phyloP scores from a whole-genome alignment of 2,888 invertebrate genomes.

The Xanthostigma xanthostigma region DNA sequence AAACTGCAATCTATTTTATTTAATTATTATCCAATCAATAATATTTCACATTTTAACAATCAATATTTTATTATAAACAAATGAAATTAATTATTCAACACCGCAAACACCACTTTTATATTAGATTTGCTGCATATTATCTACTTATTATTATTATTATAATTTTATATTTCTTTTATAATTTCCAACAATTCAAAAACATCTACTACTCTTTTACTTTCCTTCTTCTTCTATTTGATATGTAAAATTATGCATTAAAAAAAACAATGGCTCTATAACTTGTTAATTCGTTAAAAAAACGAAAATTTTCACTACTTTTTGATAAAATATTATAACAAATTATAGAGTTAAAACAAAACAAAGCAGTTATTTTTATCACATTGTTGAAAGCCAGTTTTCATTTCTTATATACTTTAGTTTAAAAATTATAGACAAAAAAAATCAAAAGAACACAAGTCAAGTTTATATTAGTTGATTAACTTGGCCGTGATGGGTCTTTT shows the following conservation, averaged over 20 bases:
- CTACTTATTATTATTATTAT: constrained; percentile 13
- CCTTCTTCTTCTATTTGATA: too few species aligned
- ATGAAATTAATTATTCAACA: constrained; percentile 17
- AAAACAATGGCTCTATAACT: constrained; percentile 9
- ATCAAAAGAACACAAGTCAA: too few species aligned
- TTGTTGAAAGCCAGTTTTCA: too few species aligned
- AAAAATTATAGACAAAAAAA: too few species aligned
- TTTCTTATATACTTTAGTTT: too few species aligned
- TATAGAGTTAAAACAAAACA: constrained; percentile 7
- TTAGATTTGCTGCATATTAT: constrained; percentile 30
- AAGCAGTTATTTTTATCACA: too few species aligned
- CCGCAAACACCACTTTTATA: constrained; percentile 29
- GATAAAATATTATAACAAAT: constrained; percentile 7
- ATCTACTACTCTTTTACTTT: too few species aligned
- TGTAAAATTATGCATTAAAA: constrained; percentile 1
- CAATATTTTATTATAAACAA: not conserved
- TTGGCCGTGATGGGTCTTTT: constrained; percentile 54
- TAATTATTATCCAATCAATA: too few species aligned
- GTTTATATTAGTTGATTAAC: constrained; percentile 17
- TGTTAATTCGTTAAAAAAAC: constrained; percentile 5
- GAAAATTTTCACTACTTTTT: not conserved
- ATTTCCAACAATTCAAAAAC: constrained; percentile 1
- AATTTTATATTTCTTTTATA: constrained; percentile 14
- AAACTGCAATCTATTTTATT: too few species aligned
- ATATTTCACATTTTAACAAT: too few species aligned